Percentiles rank a stretch among this genome's conserved stretches.
Evolutionary conservation across 1,140 invertebrate species (phyloP).

Genomic region (Geopemphigus sp.): DNA sequence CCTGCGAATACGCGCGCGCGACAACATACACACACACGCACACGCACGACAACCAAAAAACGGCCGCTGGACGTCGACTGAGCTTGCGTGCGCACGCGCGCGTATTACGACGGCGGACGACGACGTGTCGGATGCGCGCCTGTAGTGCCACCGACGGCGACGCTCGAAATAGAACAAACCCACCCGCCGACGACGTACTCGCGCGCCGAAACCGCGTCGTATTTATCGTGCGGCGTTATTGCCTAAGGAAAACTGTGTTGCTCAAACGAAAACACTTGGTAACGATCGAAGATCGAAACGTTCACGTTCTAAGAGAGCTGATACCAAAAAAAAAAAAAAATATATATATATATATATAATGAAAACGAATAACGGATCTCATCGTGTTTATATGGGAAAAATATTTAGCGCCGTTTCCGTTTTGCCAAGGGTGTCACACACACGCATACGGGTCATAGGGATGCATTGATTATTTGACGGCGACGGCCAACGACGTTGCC

Average conservation of each 20-base stretch:
- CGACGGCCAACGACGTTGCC: conserved; percentile 15
- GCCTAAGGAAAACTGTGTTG: neutral
- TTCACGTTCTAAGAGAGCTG: too few relatives aligned
- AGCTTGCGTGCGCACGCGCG: neutral
- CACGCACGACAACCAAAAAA: neutral
- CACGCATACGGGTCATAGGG: neutral
- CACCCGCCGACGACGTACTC: neutral
- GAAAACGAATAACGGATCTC: too few relatives aligned
- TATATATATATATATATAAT: too few relatives aligned
- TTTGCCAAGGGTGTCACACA: neutral
- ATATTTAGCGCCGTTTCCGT: neutral
- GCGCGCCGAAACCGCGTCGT: neutral
- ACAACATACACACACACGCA: neutral
- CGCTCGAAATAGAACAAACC: conserved; percentile 39
- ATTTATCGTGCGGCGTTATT: neutral
- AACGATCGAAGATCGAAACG: too few relatives aligned
- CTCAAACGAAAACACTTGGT: too few relatives aligned
- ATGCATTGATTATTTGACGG: conserved; percentile 18
- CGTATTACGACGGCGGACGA: too few relatives aligned
- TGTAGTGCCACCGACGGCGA: neutral
- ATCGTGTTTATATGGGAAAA: too few relatives aligned
- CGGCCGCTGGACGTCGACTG: neutral
- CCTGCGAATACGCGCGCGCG: neutral
- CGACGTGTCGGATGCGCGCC: neutral
- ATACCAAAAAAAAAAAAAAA: too few relatives aligned